Conservation (phyloP, 1,140 invertebrate genomes). For the Temnothorax nylanderi region DNA sequence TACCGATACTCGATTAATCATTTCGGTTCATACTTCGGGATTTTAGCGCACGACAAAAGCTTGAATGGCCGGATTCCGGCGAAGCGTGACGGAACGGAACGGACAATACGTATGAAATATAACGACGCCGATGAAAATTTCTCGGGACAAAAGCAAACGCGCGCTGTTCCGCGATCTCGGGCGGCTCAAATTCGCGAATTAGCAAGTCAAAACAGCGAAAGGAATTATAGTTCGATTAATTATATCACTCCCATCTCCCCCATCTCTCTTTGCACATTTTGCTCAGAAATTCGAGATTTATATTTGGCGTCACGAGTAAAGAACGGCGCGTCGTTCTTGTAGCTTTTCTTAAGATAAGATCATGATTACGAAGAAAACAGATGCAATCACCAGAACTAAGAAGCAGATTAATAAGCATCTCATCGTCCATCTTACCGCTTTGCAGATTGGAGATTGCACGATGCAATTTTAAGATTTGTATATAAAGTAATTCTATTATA, state of each 20-base stretch:
- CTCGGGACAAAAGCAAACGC: constrained; percentile 71
- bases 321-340: not conserved
- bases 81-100: constrained; percentile 69
- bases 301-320: constrained; percentile 7
- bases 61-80: constrained; percentile 71
- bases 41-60: constrained; percentile 73
- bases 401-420: constrained; percentile 41
- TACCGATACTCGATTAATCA: constrained; percentile 76
- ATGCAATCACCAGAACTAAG: constrained; percentile 24
- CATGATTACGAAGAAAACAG: not conserved
- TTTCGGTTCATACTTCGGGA: constrained; percentile 73
- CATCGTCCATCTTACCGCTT: not conserved
- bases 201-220: constrained; percentile 64
- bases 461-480: constrained; percentile 1
- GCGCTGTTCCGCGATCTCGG: constrained; percentile 56
- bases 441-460: not conserved
- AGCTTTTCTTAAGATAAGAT: constrained; percentile 1
- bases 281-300: constrained; percentile 30
- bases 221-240: constrained; percentile 60
- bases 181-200: constrained; percentile 63
- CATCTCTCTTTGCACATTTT: not conserved
- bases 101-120: constrained; percentile 72
- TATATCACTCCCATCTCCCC: constrained; percentile 30
- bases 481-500: not conserved
- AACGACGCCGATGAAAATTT: constrained; percentile 71